Base-by-base conservation (phyloP, 2,797 vertebrate species). In the Sebastes paucispinis region DNA sequence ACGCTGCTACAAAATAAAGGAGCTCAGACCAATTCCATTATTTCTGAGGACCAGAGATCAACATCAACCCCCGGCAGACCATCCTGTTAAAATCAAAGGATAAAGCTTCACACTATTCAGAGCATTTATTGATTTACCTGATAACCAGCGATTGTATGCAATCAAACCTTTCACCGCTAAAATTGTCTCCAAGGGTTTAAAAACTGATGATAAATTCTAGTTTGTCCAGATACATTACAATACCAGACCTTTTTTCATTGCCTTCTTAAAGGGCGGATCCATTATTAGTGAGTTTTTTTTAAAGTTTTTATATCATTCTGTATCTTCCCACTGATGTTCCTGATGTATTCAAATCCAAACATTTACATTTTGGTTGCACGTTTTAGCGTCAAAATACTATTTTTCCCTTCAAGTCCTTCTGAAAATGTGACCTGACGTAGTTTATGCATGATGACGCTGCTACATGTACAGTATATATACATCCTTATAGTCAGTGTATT, bases 11-110 rank as follows among this genome's bases (percentile, higher is more conserved):
- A 69, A 65, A 84, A 81, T 77, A 67, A 81, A 60, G 16, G 4
- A 14, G 59, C 73, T 83, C 64, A 72, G 81, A 79, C 71, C 81
- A 75, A 81, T 89, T 80, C 68, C 69, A 80, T 83, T 87, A 88
- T 73, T 71, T 36, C 80, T 5, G 10, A 69, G 62, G 69, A 55
- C 72, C 80, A 75, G 73, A 81, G 74, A 79, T 72, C 50, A 54
- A 81, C 71, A 85, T 84, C 84, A 80, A 57, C 78, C 79, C 79
- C 71, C 85, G 73, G 29, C 78, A 68, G 68, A 66, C 13, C n/a
- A 16, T 75, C 74, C 63, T 31, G 52, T 83, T 54, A 39, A 69
- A 91, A 89, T 76, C 58, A 74, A 55, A 32, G 67, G 64, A 72
- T 36, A 65, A 81, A 72, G 10, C 27, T 22, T 69, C 32, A 11